These are phyloP conservation scores for Adelognathus sp. DNA, from an alignment of 2,888 invertebrate species.

Conservation along the genomic window DNA sequence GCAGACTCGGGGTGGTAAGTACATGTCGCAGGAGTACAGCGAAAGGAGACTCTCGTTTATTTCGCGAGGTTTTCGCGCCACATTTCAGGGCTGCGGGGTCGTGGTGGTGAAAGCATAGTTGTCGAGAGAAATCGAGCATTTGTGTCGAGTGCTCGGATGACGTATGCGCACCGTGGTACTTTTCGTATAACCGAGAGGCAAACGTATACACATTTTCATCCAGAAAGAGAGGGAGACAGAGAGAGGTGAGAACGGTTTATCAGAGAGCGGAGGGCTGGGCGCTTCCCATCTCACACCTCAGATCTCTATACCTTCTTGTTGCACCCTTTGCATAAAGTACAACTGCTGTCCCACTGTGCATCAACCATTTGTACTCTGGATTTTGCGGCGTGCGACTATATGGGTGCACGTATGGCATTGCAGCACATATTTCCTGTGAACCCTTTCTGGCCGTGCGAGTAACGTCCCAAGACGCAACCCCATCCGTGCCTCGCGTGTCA, in stretches of 20 bases:
- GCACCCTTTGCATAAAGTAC: no score
- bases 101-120: background rate
- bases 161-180: slow-evolving; percentile 53
- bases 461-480: slow-evolving; percentile 35
- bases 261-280: slow-evolving; percentile 16
- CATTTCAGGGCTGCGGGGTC: background rate
- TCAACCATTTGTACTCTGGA: background rate
- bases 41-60: slow-evolving; percentile 52
- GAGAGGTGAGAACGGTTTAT: slow-evolving; percentile 39
- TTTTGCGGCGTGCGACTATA: background rate
- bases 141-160: slow-evolving; percentile 61
- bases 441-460: slow-evolving; percentile 16
- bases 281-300: background rate
- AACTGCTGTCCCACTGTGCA: background rate
- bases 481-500: slow-evolving; percentile 52
- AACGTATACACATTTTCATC: slow-evolving; percentile 14
- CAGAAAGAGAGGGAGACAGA: background rate
- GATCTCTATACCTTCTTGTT: background rate
- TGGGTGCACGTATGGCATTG: slow-evolving; percentile 11
- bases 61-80: slow-evolving; percentile 19
- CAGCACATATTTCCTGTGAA: slow-evolving; percentile 42
- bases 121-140: slow-evolving; percentile 59
- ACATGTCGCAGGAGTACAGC: slow-evolving; percentile 28
- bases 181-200: slow-evolving; percentile 50
- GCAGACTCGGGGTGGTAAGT: slow-evolving; percentile 19